These are phyloP conservation scores for Sylvicola cinctus DNA, from an alignment of 2,888 invertebrate species.

Conservation along the genomic window DNA sequence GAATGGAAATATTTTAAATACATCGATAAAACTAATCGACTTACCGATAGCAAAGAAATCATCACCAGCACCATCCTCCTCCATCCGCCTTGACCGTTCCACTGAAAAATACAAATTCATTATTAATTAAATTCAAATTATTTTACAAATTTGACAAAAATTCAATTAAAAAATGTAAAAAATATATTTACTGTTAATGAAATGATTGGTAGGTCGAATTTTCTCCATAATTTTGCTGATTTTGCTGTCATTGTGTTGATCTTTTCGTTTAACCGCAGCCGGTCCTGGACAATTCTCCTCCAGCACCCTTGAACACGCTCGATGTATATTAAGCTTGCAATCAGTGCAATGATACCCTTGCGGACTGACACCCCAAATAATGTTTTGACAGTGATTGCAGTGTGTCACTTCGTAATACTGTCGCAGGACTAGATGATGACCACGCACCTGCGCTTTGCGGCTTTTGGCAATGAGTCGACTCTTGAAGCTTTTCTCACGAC, in stretches of 20 bases:
- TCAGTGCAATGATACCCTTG: slow-evolving; percentile 92
- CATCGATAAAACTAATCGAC: slow-evolving; percentile 7
- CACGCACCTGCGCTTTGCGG: slow-evolving; percentile 54
- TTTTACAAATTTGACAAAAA: slow-evolving; percentile 1
- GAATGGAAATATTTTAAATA: background rate
- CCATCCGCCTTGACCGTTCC: slow-evolving; percentile 21
- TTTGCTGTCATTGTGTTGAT: slow-evolving; percentile 40
- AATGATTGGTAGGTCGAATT: slow-evolving; percentile 18
- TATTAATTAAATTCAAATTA: background rate
- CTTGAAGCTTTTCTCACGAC: slow-evolving; percentile 59
- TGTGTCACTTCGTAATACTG: slow-evolving; percentile 77
- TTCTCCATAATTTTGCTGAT: slow-evolving; percentile 57
- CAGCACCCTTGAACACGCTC: slow-evolving; percentile 53
- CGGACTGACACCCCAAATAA: slow-evolving; percentile 88
- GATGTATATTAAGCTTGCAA: slow-evolving; percentile 75
- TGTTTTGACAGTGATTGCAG: slow-evolving; percentile 83
- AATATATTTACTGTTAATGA: slow-evolving; percentile 6
- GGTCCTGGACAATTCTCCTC: slow-evolving; percentile 68
- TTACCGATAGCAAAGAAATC: slow-evolving; percentile 18
- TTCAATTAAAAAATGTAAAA: slow-evolving; percentile 5
- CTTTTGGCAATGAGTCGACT: slow-evolving; percentile 46
- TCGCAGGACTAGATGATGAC: slow-evolving; percentile 76
- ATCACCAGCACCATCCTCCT: slow-evolving; percentile 19
- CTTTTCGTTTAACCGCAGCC: slow-evolving; percentile 31
- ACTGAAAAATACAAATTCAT: slow-evolving; percentile 10